Evolutionary conservation across 2,113 vertebrate genomes (phyloP), one percentile per base, ranked within the genome.

Genomic region (Phoenicopterus ruber): DNA sequence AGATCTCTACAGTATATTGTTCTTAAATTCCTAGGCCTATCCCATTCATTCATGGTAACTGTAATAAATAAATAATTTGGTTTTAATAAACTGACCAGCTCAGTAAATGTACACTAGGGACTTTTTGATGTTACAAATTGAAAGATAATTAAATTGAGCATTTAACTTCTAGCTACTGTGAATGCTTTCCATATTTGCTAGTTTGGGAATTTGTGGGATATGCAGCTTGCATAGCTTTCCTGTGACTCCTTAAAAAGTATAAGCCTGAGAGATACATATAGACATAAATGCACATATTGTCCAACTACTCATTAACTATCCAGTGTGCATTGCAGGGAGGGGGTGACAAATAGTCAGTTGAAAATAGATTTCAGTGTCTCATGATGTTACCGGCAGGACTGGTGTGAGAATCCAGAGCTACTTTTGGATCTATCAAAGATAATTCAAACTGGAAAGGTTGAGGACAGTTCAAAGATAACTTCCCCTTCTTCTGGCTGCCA

Each of bases 351-450:
- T 28, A 76, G 85, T 71, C 58, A 65, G 79, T 59, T 96, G 93
- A 90, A 95, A 95, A 90, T 92, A 92, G 82, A 71, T 80, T 87
- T 90, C 67, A n/a, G 0, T 73, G 79, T 86, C 93, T 93, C 50
- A 20, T 94, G 85, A 92, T 66, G 79, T 91, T 86, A 92, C 71
- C 42, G 4, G 66, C 85, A 85, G 82, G 49, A 93, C 66, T 49
- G 71, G 79, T 93, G 79, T 88, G 85, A 96, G 74, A 95, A 94
- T 96, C 82, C 90, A 90, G 95, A 93, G 88, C 82, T 96, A 55
- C 93, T 96, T 96, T 94, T 89, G 94, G 85, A 96, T 93, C 92
- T 94, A 7, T 79, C 87, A 80, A 84, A 89, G 84, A 79, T 79
- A 94, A 96, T 80, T 82, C 66, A 74, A 80, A 73, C 66, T 83